A percentile compares a stretch with the other conserved stretches of the same genome.
phyloP scores from a whole-genome alignment of 2,113 vertebrate species.

The Rhineura floridana region DNA sequence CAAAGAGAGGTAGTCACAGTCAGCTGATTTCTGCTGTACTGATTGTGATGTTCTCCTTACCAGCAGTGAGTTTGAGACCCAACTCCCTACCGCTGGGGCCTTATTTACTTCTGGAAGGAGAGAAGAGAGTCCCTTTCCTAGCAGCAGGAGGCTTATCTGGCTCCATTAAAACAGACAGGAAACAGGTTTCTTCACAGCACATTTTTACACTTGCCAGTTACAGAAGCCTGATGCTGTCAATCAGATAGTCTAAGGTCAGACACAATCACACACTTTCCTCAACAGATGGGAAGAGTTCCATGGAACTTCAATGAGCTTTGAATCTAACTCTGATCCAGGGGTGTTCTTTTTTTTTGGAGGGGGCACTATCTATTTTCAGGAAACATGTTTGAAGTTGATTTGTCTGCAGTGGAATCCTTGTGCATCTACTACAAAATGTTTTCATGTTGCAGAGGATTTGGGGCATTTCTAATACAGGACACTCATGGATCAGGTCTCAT shows the following conservation, averaged over 20 bases:
- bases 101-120: not conserved
- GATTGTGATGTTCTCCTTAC: not conserved
- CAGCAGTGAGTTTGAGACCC: not conserved
- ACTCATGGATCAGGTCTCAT: too few species aligned
- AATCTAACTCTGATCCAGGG: not conserved
- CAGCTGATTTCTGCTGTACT: not conserved
- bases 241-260: not conserved
- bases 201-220: not conserved
- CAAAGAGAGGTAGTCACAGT: not conserved
- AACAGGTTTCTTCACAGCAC: not conserved
- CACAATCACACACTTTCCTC: not conserved
- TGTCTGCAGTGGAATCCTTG: not conserved
- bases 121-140: not conserved
- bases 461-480: not conserved
- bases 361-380: not conserved
- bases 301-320: not conserved
- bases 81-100: not conserved
- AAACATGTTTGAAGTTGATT: not conserved
- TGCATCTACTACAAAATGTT: not conserved
- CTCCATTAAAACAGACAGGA: not conserved
- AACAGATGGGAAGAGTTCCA: not conserved
- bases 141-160: not conserved
- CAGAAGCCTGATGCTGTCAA: not conserved
- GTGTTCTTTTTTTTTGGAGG: not conserved
- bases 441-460: not conserved